phyloP scores from a whole-genome alignment of 2,797 vertebrate genomes.

The Rhodeus uyekii region DNA sequence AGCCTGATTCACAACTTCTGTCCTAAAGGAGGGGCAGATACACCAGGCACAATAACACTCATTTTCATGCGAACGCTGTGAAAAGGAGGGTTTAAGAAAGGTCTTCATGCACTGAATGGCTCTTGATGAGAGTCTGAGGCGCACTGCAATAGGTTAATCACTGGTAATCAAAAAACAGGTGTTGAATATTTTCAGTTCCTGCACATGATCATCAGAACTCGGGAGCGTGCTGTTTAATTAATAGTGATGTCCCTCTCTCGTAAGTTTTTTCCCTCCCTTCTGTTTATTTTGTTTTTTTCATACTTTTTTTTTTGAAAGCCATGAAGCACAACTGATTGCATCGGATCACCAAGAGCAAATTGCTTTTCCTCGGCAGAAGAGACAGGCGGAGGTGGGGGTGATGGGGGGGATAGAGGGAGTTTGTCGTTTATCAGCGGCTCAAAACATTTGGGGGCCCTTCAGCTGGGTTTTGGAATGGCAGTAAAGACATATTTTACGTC shows the following conservation, averaged over 20 bases:
- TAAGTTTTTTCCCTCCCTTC: constrained; percentile 54
- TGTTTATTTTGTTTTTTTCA: constrained; percentile 56
- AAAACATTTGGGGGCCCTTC: constrained; percentile 41
- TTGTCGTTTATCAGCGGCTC: constrained; percentile 60
- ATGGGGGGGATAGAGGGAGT: constrained; percentile 38
- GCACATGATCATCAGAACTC: constrained; percentile 63
- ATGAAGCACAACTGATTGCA: constrained; percentile 72
- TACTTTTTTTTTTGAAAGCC: constrained; percentile 47
- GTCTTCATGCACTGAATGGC: constrained; percentile 64
- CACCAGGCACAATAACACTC: constrained; percentile 68
- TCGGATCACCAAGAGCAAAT: constrained; percentile 74
- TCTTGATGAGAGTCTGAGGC: constrained; percentile 65
- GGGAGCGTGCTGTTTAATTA: constrained; percentile 68
- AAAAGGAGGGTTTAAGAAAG: constrained; percentile 62
- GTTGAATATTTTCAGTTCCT: constrained; percentile 64
- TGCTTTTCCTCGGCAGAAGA: constrained; percentile 67
- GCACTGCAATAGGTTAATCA: constrained; percentile 71
- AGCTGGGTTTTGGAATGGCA: not conserved
- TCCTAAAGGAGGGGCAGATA: constrained; percentile 61
- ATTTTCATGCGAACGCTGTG: constrained; percentile 65
- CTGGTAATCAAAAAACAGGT: constrained; percentile 68
- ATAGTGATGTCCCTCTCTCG: constrained; percentile 63
- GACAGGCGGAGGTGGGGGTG: constrained; percentile 61
- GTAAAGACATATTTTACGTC: constrained; percentile 28
- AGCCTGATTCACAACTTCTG: constrained; percentile 59